phyloP scores from a whole-genome alignment of 1,140 invertebrate species.

The Delia radicum region DNA sequence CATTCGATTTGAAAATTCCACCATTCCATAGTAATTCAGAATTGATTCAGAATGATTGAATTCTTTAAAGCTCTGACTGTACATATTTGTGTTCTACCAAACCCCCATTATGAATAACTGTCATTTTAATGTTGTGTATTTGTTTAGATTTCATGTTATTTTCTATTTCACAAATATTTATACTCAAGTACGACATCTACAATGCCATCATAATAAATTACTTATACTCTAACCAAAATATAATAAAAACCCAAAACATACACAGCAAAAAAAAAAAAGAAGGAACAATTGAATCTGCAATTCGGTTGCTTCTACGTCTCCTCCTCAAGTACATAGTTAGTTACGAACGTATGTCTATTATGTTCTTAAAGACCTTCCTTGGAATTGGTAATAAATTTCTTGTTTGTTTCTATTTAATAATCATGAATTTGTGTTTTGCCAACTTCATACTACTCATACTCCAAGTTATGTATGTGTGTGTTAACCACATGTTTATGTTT shows the following conservation, averaged over 20 bases:
- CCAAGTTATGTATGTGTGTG: not conserved
- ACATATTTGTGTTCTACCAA: no score
- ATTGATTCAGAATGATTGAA: no score
- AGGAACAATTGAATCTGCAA: not conserved
- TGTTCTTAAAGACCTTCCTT: not conserved
- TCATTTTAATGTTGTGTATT: not conserved
- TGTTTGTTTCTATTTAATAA: not conserved
- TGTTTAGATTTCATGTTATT: not conserved
- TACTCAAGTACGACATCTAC: not conserved
- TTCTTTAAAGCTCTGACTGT: no score
- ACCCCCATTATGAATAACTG: not conserved
- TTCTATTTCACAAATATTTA: not conserved
- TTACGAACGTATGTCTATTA: not conserved
- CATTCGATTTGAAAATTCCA: no score
- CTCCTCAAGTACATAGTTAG: no score
- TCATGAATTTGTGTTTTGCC: not conserved
- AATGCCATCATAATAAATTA: not conserved
- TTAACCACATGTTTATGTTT: not conserved
- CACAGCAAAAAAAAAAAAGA: not conserved
- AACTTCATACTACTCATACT: not conserved
- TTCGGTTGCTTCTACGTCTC: no score
- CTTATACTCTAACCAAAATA: not conserved
- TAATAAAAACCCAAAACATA: not conserved
- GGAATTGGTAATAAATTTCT: not conserved
- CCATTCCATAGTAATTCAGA: no score